These are phyloP conservation scores for Echinometra lucunter DNA, from an alignment of 53 echinoderm and acorn worm genomes.

Conservation along the genomic window DNA sequence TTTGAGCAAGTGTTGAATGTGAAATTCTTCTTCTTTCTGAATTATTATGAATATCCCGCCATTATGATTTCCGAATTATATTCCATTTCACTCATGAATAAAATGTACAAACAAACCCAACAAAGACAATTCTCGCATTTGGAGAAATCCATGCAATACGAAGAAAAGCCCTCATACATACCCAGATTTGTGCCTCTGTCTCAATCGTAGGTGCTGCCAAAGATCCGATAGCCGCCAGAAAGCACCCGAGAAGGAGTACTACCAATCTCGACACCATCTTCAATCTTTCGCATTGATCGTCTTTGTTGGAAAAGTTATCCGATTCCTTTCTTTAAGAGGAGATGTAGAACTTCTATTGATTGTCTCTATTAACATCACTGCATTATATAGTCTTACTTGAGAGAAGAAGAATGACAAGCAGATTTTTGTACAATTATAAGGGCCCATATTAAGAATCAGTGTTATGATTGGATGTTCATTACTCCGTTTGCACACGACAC, in stretches of 20 bases:
- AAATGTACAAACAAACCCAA: too few species aligned
- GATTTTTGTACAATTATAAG: too few species aligned
- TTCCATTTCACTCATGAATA: too few species aligned
- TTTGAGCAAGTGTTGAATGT: too few species aligned
- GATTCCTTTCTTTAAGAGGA: neutral
- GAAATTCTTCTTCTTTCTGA: too few species aligned
- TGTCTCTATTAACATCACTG: neutral
- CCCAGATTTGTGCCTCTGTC: neutral
- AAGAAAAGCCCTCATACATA: neutral
- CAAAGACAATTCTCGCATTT: too few species aligned
- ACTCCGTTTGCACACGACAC: neutral
- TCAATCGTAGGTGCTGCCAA: neutral
- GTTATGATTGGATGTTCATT: neutral
- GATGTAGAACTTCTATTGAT: neutral
- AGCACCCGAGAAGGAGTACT: neutral
- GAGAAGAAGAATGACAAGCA: neutral
- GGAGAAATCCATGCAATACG: too few species aligned
- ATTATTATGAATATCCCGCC: too few species aligned
- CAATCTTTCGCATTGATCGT: neutral
- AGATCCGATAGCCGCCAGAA: neutral
- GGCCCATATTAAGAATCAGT: neutral
- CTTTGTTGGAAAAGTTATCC: neutral
- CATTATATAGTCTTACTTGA: neutral
- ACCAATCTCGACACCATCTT: conserved; percentile 4
- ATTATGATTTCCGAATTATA: too few species aligned